Base-by-base conservation (phyloP, 1,140 invertebrate genomes). In the Andrena cerasifolii region DNA sequence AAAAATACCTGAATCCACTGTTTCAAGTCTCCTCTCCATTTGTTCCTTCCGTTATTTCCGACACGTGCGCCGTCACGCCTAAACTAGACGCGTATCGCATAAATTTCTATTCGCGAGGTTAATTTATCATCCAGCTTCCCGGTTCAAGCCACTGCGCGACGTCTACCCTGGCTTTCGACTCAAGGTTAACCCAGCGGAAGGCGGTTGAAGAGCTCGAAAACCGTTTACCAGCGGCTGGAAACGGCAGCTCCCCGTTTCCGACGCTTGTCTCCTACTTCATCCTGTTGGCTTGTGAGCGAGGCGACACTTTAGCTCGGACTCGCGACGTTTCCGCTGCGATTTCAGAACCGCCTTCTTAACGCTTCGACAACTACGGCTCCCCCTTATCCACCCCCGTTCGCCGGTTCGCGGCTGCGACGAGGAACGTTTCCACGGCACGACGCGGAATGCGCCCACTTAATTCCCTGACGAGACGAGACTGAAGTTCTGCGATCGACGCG, bases 311-410 rank as follows among this genome's bases (percentile, higher is more conserved):
- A 56, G 14, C 36, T 53, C 21, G 36, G 26, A 78, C 56, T 18
- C 36, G 36, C 4, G 24, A 63, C 33, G 61, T 45, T 54, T 40
- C 70, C 10, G 59, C 58, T 28, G 40, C 70, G 68, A 74, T 63
- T n/a, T 59, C 56, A 40, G 31, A 75, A 56, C n/a, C 51, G 53
- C 24, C 49, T 79, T 74, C 53, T 75, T 40, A 74, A 79, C 71
- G 77, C 61, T 65, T 66, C 70, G 53, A 49, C 59, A 40, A 66
- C 31, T 49, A 10, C 28, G 21, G 28, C 6, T 26, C 14, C 26
- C 10, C 12, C 8, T 24, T 31, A 6, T 12, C n/a, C 47, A 0
- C 16, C 40, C 21, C 7, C n/a, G 10, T 8, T 49, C 40, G 26
- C 24, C 24, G 16, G 49, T 47, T n/a, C n/a, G 26, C 28, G 10